Evolutionary conservation across 2,797 vertebrate genomes (phyloP), one percentile per base, ranked within the genome.

Genomic region (Nannoperca obscura): DNA sequence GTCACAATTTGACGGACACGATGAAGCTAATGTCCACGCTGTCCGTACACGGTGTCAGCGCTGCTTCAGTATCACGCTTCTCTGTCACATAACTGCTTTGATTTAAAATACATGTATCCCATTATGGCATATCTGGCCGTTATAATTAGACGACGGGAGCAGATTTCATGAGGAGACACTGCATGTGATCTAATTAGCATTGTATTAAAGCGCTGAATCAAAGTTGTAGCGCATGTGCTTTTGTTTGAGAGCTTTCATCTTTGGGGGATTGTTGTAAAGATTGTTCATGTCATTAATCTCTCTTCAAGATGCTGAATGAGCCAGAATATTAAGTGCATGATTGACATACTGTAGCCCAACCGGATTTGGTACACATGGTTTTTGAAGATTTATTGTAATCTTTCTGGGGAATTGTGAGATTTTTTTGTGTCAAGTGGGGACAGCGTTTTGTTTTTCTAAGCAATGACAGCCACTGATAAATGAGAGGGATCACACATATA

Each of bases 111-210:
- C 81, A 86, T 46, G 77, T 34, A 70, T 89, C 81, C 88, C 77
- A 91, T 88, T 87, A 90, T 81, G 81, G 78, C 87, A 76, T 93
- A 89, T 94, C 83, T 88, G 87, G 82, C 90, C 68, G 55, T 92
- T 90, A 87, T 91, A 93, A 94, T 95, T 94, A 94, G 90, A 87
- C 74, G 80, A 92, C 44, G 78, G 87, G 84, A 88, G 85, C 83
- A 90, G 91, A 93, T 92, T 93, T 92, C 80, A 91, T 52, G 86
- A 92, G 86, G 86, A 92, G 89, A 92, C 88, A 74, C 90, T 53
- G 85, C 91, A 91, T 91, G 91, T 90, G 87, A 92, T 94, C 92
- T 94, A 92, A 95, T 95, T 95, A 95, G 93, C 91, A 94, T 95
- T 86, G 87, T 92, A 94, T 94, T 94, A 93, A 94, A 93, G 91